Evolutionary conservation across 2,113 vertebrate species (phyloP).

Genomic region (Laticauda colubrina): DNA sequence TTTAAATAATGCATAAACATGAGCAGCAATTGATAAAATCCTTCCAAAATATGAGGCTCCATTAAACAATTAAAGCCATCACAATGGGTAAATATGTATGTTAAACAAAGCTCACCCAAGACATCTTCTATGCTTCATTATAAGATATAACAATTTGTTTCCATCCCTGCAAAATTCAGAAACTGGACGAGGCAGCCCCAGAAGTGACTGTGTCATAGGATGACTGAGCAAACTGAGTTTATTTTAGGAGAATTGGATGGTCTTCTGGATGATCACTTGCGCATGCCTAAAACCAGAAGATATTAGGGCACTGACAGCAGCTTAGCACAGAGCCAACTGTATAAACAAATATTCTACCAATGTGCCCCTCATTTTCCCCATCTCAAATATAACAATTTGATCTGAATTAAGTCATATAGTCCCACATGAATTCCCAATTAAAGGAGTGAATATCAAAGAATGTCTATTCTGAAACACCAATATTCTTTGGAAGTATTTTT

Average conservation of each 20-base stretch:
- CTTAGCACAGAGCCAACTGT: not conserved
- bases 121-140: not conserved
- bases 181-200: not conserved
- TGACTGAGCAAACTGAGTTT: constrained; percentile 23
- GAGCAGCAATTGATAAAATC: not conserved
- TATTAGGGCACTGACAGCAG: not conserved
- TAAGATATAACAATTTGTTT: not conserved
- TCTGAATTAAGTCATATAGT: not conserved
- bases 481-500: not conserved
- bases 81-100: not conserved
- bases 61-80: not conserved
- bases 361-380: too few species aligned
- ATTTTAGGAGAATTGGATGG: not conserved
- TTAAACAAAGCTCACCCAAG: not conserved
- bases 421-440: not conserved
- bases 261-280: not conserved
- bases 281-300: not conserved
- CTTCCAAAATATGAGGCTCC: not conserved
- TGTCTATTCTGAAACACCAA: not conserved
- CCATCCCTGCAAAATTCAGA: not conserved
- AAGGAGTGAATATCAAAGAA: not conserved
- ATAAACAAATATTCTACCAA: not conserved
- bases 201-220: not conserved
- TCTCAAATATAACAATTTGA: not conserved
- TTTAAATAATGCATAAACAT: not conserved